A percentile compares a stretch with the other conserved stretches of the same genome.
These are phyloP conservation scores for Cryptus viduatorius DNA, from an alignment of 2,888 invertebrate species.

Conservation along the genomic window DNA sequence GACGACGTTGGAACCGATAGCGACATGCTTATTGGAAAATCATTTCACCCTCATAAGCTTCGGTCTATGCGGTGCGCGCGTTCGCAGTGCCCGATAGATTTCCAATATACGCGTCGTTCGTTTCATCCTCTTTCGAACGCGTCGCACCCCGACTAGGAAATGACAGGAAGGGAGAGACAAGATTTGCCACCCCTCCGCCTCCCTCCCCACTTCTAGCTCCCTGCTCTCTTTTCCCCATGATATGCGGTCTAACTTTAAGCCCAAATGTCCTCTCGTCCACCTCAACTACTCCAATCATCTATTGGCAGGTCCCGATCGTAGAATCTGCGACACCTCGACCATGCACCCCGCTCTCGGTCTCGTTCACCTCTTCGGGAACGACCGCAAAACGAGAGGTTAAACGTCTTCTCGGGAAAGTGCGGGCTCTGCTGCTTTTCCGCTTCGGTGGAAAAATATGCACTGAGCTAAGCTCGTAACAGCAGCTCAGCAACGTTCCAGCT, in stretches of 20 bases:
- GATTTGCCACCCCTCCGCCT: neutral
- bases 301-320: slow-evolving; percentile 32
- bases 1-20: slow-evolving; percentile 49
- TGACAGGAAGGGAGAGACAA: neutral
- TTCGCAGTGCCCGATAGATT: slow-evolving; percentile 69
- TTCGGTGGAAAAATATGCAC: slow-evolving; percentile 65
- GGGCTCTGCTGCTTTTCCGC: slow-evolving; percentile 57
- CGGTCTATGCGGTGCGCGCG: slow-evolving; percentile 56
- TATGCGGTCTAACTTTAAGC: slow-evolving; percentile 28
- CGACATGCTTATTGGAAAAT: slow-evolving; percentile 76
- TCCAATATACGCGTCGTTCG: slow-evolving; percentile 69
- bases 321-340: slow-evolving; percentile 38
- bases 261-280: slow-evolving; percentile 43
- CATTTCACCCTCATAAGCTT: slow-evolving; percentile 71
- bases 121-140: slow-evolving; percentile 56
- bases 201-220: neutral
- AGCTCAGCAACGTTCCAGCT: slow-evolving; percentile 11
- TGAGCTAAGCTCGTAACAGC: slow-evolving; percentile 20
- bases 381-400: slow-evolving; percentile 39
- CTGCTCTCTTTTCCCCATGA: neutral
- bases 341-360: neutral
- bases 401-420: slow-evolving; percentile 54
- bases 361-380: slow-evolving; percentile 29
- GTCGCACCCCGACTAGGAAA: neutral
- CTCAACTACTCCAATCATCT: slow-evolving; percentile 48